Conservation (phyloP, 2,888 invertebrate genomes). For the Agrotis segetum region DNA sequence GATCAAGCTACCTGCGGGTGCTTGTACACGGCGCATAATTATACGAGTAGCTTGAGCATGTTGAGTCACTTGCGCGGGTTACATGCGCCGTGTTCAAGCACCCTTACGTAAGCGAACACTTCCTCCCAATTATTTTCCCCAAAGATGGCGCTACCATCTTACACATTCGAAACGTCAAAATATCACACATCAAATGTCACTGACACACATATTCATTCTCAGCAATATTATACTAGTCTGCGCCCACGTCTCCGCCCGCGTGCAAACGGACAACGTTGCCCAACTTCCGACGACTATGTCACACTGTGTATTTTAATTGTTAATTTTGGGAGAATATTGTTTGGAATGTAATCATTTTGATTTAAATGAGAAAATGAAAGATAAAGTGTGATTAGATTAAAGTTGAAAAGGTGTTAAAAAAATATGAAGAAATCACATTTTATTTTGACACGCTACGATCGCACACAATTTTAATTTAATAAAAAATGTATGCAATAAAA, state of each 20-base stretch:
- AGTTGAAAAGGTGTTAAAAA: too few species aligned
- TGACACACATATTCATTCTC: constrained; percentile 16
- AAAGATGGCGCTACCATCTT: background rate
- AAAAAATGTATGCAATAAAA: too few species aligned
- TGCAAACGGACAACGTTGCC: constrained; percentile 40
- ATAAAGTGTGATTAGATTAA: background rate
- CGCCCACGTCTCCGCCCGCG: constrained; percentile 61
- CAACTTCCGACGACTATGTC: constrained; percentile 39
- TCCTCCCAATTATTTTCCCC: background rate
- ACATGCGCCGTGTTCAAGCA: too few species aligned
- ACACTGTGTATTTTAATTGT: constrained; percentile 29
- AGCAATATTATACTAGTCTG: constrained; percentile 14
- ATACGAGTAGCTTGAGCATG: too few species aligned
- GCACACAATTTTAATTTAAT: too few species aligned
- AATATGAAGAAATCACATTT: too few species aligned
- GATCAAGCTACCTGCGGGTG: too few species aligned
- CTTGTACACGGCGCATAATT: too few species aligned
- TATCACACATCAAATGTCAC: constrained; percentile 20
- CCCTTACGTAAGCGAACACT: too few species aligned
- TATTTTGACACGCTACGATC: too few species aligned
- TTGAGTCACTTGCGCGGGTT: too few species aligned
- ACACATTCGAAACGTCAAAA: constrained; percentile 12
- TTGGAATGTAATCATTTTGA: background rate
- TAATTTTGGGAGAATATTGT: constrained; percentile 20
- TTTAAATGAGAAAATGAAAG: background rate